Evolutionary conservation across 2,113 vertebrate genomes (phyloP).

Genomic region (Vicugna pacos): DNA sequence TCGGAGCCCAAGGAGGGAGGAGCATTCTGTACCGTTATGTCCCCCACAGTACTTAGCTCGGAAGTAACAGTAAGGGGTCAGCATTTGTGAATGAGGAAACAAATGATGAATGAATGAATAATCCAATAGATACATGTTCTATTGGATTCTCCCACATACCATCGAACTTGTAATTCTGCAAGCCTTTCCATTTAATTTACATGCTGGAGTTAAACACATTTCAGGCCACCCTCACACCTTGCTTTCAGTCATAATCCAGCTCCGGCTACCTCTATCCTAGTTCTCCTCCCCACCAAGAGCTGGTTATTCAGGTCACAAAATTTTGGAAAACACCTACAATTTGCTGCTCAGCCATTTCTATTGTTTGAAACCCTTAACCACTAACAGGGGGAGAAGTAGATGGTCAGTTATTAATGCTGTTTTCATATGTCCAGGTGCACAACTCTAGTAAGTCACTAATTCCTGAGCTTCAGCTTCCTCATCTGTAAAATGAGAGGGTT

Average conservation of each 20-base stretch:
- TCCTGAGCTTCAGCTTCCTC: not conserved
- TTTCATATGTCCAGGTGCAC: not conserved
- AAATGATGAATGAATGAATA: not conserved
- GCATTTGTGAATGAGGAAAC: not conserved
- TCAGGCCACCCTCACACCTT: not conserved
- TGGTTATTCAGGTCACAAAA: not conserved
- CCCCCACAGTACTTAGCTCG: not conserved
- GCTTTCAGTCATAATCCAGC: not conserved
- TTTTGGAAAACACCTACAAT: not conserved
- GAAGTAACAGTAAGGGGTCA: not conserved
- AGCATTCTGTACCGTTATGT: not conserved
- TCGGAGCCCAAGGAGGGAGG: not conserved
- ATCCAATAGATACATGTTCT: not conserved
- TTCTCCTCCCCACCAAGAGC: not conserved
- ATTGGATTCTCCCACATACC: not conserved
- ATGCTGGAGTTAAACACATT: not conserved
- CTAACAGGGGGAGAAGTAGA: not conserved
- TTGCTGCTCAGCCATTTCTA: not conserved
- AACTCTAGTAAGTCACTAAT: not conserved
- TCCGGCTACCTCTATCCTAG: not conserved
- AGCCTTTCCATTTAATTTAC: not conserved
- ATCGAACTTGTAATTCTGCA: not conserved
- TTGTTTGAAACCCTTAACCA: not conserved
- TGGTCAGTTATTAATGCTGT: not conserved
- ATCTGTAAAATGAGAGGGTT: not conserved